Base-by-base conservation (phyloP, 2,888 invertebrate species). In the Tetheella fluctuosa region DNA sequence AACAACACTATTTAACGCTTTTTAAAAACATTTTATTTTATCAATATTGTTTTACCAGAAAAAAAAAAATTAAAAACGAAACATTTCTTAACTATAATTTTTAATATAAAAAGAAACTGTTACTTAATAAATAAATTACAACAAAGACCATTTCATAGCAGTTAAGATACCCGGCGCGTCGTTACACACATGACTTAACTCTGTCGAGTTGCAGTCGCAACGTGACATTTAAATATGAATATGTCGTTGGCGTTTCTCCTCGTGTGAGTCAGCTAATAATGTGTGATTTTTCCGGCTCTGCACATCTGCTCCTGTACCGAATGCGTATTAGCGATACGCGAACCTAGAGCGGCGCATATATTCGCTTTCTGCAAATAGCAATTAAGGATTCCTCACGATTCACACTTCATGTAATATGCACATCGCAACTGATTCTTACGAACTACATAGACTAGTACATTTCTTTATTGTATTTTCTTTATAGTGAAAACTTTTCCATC, bases 211-310 rank as follows among this genome's bases (percentile, higher is more conserved):
- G 80, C 80, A 83, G 75, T 81, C 77, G 79, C 84, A 82, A 75
- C 77, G 79, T 83, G 84, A 85, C 85, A 92, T 92, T 91, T 90
- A 86, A 91, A 92, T 91, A 90, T 91, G 91, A 92, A 91, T 90
- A 84, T 86, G 87, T 86, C 88, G 84, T 79, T 78, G 77, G 68
- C 73, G 13, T 72, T 39, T 74, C 82, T 78, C 76, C 81, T 74
- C 77, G 68, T 68, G 72, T 70, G 74, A 81, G 79, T 71, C 77
- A 67, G 81, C 83, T 91, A 90, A 91, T 92, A 91, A 91, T 85
- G 83, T 86, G 68, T 77, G 87, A 91, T 91, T 91, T 90, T 92
- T 92, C 90, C 48, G 20, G 48, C 48, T 48, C 48, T 88, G 86
- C 90, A 75, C 91, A 85, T 83, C 86, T 88, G 90, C 77, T 66